A percentile compares a stretch with the other conserved stretches of the same genome.
These are phyloP conservation scores for Lepidostoma basale DNA, from an alignment of 1,140 invertebrate species.

Conservation along the genomic window DNA sequence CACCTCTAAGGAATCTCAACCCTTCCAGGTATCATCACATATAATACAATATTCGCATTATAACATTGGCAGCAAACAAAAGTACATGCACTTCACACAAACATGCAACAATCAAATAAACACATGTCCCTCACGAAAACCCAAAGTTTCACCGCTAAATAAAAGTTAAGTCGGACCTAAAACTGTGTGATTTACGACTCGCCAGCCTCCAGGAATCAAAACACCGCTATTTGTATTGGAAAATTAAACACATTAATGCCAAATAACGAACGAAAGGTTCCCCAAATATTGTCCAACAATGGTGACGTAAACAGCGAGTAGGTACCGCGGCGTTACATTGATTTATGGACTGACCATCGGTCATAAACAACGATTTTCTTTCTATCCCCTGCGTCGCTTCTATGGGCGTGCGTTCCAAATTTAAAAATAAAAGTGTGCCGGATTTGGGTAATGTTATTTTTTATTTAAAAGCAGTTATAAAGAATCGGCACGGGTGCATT, in stretches of 20 bases:
- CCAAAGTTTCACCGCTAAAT: conserved; percentile 21
- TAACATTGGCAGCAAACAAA: no score
- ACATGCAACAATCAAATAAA: neutral
- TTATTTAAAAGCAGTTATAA: conserved; percentile 23
- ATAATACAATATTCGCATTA: no score
- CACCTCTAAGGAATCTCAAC: no score
- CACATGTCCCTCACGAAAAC: neutral
- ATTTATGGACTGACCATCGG: conserved; percentile 44
- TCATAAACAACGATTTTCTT: conserved; percentile 8
- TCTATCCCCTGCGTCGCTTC: conserved; percentile 1
- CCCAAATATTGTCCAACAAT: conserved; percentile 41
- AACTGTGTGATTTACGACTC: conserved; percentile 36
- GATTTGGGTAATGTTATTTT: conserved; percentile 18
- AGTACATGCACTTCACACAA: neutral
- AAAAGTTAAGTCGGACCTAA: conserved; percentile 19
- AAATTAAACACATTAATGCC: conserved; percentile 17
- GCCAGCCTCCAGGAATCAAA: conserved; percentile 27
- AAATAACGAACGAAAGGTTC: conserved; percentile 22
- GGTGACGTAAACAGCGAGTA: conserved; percentile 14
- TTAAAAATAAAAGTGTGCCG: conserved; percentile 27
- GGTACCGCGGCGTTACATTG: conserved; percentile 23
- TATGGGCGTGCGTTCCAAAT: conserved; percentile 39
- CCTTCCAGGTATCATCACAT: no score
- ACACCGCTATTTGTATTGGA: conserved; percentile 18
- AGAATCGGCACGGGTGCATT: conserved; percentile 24